phyloP scores from a whole-genome alignment of 2,888 invertebrate species.

The Lasioglossum calceatum region DNA sequence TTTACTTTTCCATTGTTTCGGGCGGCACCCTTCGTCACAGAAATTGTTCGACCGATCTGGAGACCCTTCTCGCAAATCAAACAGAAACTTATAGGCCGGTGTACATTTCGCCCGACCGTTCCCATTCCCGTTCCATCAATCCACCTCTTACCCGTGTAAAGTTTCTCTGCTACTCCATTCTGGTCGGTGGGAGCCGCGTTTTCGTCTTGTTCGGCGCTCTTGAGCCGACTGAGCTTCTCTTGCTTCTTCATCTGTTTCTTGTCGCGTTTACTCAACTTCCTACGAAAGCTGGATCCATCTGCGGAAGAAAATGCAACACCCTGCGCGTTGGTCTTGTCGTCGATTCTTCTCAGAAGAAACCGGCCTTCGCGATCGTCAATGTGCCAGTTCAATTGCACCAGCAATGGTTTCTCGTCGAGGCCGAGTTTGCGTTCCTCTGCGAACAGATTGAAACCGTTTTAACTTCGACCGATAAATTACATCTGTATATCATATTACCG shows the following conservation, averaged over 20 bases:
- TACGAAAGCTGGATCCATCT: slow-evolving; percentile 93
- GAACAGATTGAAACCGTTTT: slow-evolving; percentile 25
- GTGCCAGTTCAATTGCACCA: slow-evolving; percentile 99
- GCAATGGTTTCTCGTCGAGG: slow-evolving; percentile 96
- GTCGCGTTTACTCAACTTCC: slow-evolving; percentile 98
- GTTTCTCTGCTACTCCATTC: slow-evolving; percentile 94
- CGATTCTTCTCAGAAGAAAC: slow-evolving; percentile 96
- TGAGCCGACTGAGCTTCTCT: slow-evolving; percentile 93
- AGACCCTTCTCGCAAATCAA: neutral
- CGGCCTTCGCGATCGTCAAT: slow-evolving; percentile 99
- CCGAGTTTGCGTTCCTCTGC: slow-evolving; percentile 95
- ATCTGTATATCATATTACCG: neutral
- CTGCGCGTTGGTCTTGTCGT: slow-evolving; percentile 91
- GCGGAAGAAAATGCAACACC: slow-evolving; percentile 88
- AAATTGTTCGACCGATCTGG: neutral
- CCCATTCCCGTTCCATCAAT: neutral
- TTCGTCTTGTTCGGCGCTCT: slow-evolving; percentile 87
- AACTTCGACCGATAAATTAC: neutral
- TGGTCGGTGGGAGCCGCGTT: slow-evolving; percentile 88
- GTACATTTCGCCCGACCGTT: neutral
- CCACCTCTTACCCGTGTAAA: slow-evolving; percentile 90
- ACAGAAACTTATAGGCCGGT: neutral
- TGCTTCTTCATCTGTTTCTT: slow-evolving; percentile 99
- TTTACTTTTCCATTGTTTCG: neutral
- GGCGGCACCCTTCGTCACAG: neutral